These are phyloP conservation scores for Nibea albiflora DNA, from an alignment of 2,113 vertebrate genomes.

Conservation along the genomic window DNA sequence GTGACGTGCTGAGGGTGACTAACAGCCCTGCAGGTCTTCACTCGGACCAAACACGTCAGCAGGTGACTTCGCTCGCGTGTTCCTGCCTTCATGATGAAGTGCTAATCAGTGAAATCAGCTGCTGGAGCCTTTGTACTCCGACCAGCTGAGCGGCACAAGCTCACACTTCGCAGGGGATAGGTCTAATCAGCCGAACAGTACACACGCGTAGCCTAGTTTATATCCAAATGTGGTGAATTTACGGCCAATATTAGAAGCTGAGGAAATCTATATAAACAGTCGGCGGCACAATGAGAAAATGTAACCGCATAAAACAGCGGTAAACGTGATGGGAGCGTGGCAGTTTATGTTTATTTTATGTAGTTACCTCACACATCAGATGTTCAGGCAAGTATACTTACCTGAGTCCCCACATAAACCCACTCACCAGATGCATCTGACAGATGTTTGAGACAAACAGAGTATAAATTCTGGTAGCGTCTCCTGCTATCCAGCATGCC, in stretches of 20 bases:
- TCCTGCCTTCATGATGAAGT: conserved; percentile 4
- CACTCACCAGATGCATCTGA: background rate
- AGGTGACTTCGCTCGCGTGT: conserved; percentile 7
- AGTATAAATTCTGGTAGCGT: too few relatives aligned
- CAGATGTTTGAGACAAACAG: too few relatives aligned
- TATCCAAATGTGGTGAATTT: background rate
- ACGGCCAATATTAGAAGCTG: too few relatives aligned
- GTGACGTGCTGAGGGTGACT: background rate
- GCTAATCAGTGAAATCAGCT: conserved; percentile 38
- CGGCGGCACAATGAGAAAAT: background rate
- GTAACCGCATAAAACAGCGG: background rate
- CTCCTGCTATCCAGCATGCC: too few relatives aligned
- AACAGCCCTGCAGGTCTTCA: conserved; percentile 10
- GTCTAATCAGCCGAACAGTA: background rate
- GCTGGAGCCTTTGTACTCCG: conserved; percentile 4
- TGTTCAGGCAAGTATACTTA: background rate
- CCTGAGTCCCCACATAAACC: background rate
- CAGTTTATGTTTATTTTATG: background rate
- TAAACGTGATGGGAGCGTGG: background rate
- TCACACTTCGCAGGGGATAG: background rate
- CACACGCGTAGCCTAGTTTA: background rate
- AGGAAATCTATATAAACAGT: too few relatives aligned
- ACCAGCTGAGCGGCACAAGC: background rate
- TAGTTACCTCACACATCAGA: too few relatives aligned
- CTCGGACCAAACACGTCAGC: conserved; percentile 3